A percentile compares a stretch with the other conserved stretches of the same genome.
These are phyloP conservation scores for Mastigias papua DNA, from an alignment of 30 jellyfish, hydroid and myxozoan genomes.

Conservation along the genomic window DNA sequence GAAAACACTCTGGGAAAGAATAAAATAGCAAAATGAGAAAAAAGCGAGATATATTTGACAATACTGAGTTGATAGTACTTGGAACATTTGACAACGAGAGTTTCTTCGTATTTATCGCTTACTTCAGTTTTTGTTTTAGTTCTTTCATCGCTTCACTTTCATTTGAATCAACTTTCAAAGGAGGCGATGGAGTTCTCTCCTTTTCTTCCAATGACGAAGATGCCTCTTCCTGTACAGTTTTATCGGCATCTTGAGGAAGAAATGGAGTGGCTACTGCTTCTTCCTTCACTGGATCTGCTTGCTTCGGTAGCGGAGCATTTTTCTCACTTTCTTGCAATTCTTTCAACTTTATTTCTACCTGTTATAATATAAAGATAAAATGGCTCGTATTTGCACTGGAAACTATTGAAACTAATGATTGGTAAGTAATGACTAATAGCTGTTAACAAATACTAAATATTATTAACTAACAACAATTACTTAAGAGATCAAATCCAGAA, in stretches of 20 bases:
- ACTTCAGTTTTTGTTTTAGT: slow-evolving; percentile 82
- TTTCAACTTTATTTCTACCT: slow-evolving; percentile 44
- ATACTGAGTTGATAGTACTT: too few relatives aligned
- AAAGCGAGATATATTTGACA: not conserved
- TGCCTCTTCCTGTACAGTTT: slow-evolving; percentile 61
- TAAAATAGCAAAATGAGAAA: not conserved
- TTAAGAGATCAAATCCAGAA: too few relatives aligned
- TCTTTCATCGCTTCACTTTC: slow-evolving; percentile 86
- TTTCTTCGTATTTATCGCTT: not conserved
- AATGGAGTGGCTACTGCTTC: slow-evolving; percentile 21
- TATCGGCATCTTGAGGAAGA: slow-evolving; percentile 31
- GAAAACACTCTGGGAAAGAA: not conserved
- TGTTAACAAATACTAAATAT: too few relatives aligned
- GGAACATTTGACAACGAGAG: not conserved
- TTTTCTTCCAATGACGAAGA: slow-evolving; percentile 35
- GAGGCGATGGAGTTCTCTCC: slow-evolving; percentile 77
- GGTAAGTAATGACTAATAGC: too few relatives aligned
- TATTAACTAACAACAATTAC: too few relatives aligned
- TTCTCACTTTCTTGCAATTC: slow-evolving; percentile 57
- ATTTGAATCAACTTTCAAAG: slow-evolving; percentile 48
- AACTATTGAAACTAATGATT: too few relatives aligned
- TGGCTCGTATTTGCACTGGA: too few relatives aligned
- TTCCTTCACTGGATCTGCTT: slow-evolving; percentile 32
- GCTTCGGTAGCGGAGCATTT: slow-evolving; percentile 17
- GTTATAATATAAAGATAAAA: too few relatives aligned